Evolutionary conservation across 2,888 invertebrate species (phyloP), one percentile per base, ranked within the genome.

Genomic region (Agrotis exclamationis): DNA sequence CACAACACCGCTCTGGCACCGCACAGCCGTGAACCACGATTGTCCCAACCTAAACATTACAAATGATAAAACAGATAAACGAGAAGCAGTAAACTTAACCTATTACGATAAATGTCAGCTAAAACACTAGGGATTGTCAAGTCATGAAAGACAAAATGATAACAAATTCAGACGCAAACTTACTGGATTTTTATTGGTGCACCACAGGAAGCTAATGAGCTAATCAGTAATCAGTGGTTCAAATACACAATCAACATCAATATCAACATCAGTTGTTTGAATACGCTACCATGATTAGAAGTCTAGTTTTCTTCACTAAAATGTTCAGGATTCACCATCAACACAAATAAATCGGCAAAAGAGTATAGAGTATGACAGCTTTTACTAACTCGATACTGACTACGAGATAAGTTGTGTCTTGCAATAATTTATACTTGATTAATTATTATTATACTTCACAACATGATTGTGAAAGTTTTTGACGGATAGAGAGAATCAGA

Each of bases 41-140:
- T 82, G 84, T 70, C 89, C 86, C 87, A 90, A 89, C 88, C 88
- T 92, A 89, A 91, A 91, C 92, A 93, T 90, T 81, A 85, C 90
- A 84, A 80, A 67, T 76, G 73, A 82, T 66, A 80, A 74, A 77
- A 74, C 47, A 64, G 73, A 82, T 74, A 83, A 74, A 62, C 58
- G 70, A 70, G 50, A 69, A 70, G 64, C 63, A 59, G 63, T 69
- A 68, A 70, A 74, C 70, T 72, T 80, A 85, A 79, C 74, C 59
- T 82, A 76, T 16, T 33, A n/a, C n/a, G 64, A 77, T 53, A 39
- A 39, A 77, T 80, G 76, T 74, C 76, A 81, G 57, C 39, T 62
- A 65, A 57, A 63, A 68, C 20, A 44, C 39, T 50, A 60, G 9
- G 60, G 63, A 72, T 50, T 69, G 76, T 72, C 70, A 79, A 65